Conservation (phyloP, 2,888 invertebrate species). For the Xylota segnis region DNA sequence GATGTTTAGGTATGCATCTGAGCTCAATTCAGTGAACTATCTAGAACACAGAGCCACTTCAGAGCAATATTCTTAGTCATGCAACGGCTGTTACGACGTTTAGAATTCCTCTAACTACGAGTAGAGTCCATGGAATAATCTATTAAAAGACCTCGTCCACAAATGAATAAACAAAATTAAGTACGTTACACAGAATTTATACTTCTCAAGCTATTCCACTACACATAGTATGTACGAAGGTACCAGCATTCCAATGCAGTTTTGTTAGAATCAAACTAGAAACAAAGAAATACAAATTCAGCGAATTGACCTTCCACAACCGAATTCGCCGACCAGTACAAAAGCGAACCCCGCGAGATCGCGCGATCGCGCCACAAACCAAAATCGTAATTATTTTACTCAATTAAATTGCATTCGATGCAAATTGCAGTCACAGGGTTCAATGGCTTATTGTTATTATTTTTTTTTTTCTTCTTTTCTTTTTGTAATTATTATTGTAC, state of each 20-base stretch:
- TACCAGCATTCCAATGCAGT: neutral
- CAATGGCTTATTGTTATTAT: slow-evolving; percentile 69
- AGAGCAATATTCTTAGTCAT: too few species aligned
- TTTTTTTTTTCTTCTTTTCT: slow-evolving; percentile 6
- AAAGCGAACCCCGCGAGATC: slow-evolving; percentile 22
- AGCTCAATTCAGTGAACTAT: too few species aligned
- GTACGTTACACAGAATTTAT: too few species aligned
- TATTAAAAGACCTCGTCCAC: too few species aligned
- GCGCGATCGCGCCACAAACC: slow-evolving; percentile 45
- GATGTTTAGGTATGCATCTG: too few species aligned
- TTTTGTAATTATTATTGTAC: slow-evolving; percentile 1
- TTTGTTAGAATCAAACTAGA: slow-evolving; percentile 15
- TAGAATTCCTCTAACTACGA: too few species aligned
- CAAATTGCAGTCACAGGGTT: slow-evolving; percentile 72
- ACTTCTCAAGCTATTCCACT: slow-evolving; percentile 3
- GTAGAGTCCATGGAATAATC: too few species aligned
- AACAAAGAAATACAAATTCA: slow-evolving; percentile 64
- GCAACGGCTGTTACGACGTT: too few species aligned
- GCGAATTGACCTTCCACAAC: slow-evolving; percentile 65
- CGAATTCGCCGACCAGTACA: slow-evolving; percentile 45
- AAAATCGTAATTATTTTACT: slow-evolving; percentile 69
- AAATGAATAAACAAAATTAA: too few species aligned
- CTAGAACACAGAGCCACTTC: too few species aligned
- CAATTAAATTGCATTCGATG: slow-evolving; percentile 74
- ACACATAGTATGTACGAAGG: too few species aligned